Evolutionary conservation across 2,113 vertebrate species (phyloP), one percentile per base, ranked within the genome.

Genomic region (Polyodon spathula): DNA sequence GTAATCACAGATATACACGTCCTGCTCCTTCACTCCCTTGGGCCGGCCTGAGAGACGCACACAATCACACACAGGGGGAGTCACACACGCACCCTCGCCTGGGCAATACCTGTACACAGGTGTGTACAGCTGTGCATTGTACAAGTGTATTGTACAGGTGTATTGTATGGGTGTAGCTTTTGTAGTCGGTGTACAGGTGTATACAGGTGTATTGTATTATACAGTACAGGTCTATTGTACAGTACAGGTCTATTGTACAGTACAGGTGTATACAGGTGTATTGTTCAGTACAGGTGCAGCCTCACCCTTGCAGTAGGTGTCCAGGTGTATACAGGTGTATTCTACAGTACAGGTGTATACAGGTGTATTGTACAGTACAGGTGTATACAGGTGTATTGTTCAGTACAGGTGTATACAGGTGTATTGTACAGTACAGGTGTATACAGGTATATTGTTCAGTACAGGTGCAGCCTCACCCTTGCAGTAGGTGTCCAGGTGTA

Each of bases 1-100:
- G 64, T 99, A 99, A 63, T 99, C 96, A 52, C 96, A 99, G 76
- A 99, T 99, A 71, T 96, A 99, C 0, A 99, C 95, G 1, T 99
- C 94, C 75, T 92, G 93, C 65, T 99, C 96, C 70, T 95, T 97
- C 56, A 93, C 92, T 0, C 92, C 92, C 71, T 97, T 99, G 0
- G 96, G 96, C 69, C 96, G 88, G 63, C 96, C 96, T 99, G 79
- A 41, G 4, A 64, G 3, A 61, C 8, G 40, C 0, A 37, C 7
- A 37, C 51, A 61, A 40, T 57, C 38, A 9, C 17, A 6, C 2
- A 37, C 5, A 55, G 53, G 16, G 53, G n/a, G n/a, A n/a, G n/a
- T n/a, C n/a, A n/a, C n/a, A n/a, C n/a, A n/a, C n/a, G n/a, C n/a
- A n/a, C n/a, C n/a, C n/a, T n/a, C n/a, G n/a, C n/a, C n/a, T n/a